Evolutionary conservation across 2,797 vertebrate genomes (phyloP).

Genomic region (Aselliscus stoliczkanus): DNA sequence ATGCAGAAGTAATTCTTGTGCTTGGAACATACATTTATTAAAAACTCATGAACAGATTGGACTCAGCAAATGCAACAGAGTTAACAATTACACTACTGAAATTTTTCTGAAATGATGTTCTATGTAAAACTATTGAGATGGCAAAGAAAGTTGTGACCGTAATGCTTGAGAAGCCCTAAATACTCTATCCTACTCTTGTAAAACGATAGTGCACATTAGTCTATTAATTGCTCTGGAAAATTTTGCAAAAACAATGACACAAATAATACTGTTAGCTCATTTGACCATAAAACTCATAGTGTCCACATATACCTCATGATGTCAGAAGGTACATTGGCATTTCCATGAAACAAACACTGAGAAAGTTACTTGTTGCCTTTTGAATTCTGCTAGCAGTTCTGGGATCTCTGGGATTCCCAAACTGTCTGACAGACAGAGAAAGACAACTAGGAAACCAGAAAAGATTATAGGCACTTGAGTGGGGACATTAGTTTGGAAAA

Average conservation of each 20-base stretch:
- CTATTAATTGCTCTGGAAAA: constrained; percentile 19
- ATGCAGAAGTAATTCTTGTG: background rate
- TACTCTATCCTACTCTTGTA: background rate
- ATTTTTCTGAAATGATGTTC: background rate
- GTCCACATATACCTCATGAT: background rate
- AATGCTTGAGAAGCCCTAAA: background rate
- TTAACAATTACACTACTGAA: background rate
- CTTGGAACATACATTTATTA: background rate
- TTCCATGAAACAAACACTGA: background rate
- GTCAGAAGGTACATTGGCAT: background rate
- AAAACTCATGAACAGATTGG: background rate
- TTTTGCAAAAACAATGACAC: background rate
- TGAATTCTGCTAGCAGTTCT: background rate
- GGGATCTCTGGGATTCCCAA: background rate
- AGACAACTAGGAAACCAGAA: background rate
- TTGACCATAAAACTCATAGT: background rate
- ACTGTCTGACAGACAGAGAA: background rate
- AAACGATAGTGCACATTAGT: background rate
- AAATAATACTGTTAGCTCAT: background rate
- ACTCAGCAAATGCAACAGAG: background rate
- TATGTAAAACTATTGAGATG: background rate
- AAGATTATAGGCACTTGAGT: background rate
- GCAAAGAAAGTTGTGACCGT: background rate
- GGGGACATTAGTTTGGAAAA: background rate
- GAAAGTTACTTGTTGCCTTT: background rate